phyloP scores from a whole-genome alignment of 92 coral and sea anemone genomes.

The Paramuricea clavata region DNA sequence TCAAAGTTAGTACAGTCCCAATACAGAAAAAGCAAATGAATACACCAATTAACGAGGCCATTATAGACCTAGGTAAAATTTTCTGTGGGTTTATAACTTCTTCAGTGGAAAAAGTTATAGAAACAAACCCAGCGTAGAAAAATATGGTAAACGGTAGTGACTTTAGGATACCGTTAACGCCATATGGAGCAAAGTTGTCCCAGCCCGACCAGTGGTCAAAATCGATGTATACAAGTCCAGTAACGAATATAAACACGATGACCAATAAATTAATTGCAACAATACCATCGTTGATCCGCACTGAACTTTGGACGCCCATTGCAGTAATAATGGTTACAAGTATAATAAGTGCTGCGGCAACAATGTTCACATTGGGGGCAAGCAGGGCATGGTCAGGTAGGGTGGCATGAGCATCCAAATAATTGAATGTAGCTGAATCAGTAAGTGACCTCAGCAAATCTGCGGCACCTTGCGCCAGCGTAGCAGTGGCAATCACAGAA shows the following conservation, averaged over 20 bases:
- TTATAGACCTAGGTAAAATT: slow-evolving; percentile 18
- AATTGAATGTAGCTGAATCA: slow-evolving; percentile 5
- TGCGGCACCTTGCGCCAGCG: slow-evolving; percentile 38
- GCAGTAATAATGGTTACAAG: slow-evolving; percentile 34
- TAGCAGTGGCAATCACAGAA: slow-evolving; percentile 27
- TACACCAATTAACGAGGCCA: slow-evolving; percentile 23
- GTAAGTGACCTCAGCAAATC: slow-evolving; percentile 37
- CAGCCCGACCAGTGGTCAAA: slow-evolving; percentile 45
- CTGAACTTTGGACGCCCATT: slow-evolving; percentile 29
- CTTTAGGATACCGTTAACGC: slow-evolving; percentile 18
- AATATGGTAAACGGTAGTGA: slow-evolving; percentile 27
- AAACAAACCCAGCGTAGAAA: slow-evolving; percentile 32
- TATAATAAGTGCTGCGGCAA: neutral
- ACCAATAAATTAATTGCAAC: slow-evolving; percentile 33
- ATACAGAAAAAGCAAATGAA: neutral
- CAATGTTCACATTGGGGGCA: slow-evolving; percentile 23
- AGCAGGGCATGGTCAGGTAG: slow-evolving; percentile 31
- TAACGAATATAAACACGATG: neutral
- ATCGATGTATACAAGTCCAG: slow-evolving; percentile 8
- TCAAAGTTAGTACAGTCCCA: slow-evolving; percentile 14
- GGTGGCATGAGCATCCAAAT: slow-evolving; percentile 10
- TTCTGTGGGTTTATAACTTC: slow-evolving; percentile 22
- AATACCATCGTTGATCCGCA: slow-evolving; percentile 20
- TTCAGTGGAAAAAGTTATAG: slow-evolving; percentile 30
- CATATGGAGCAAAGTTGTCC: slow-evolving; percentile 39